Evolutionary conservation across 2,113 vertebrate species (phyloP).

Genomic region (Jaculus jaculus): DNA sequence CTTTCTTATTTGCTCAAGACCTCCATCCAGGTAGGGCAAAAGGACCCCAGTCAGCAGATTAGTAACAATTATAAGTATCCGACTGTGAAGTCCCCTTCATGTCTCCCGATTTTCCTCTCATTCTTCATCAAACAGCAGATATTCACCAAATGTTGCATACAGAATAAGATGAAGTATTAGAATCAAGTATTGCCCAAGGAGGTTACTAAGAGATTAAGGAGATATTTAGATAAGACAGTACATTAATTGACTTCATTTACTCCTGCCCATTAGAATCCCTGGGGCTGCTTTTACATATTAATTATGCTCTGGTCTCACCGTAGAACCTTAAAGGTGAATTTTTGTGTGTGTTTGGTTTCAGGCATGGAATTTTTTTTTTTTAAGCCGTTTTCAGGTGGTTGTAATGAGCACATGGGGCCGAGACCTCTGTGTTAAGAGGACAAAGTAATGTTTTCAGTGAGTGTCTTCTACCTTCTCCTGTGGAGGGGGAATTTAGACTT

Average conservation of each 20-base stretch:
- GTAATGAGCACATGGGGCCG: background rate
- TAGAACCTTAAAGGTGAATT: background rate
- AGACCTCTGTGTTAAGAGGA: background rate
- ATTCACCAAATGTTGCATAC: conserved; percentile 15
- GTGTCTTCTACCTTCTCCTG: conserved; percentile 26
- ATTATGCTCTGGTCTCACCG: background rate
- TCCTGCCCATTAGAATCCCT: background rate
- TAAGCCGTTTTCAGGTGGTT: background rate
- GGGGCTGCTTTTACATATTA: background rate
- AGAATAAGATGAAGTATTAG: conserved; percentile 29
- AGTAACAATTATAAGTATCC: background rate
- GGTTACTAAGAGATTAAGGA: background rate
- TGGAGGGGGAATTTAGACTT: background rate
- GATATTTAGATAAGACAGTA: background rate
- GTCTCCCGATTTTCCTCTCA: conserved; percentile 1
- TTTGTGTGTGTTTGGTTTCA: conserved; percentile 1
- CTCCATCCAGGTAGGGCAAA: background rate
- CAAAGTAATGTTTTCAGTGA: background rate
- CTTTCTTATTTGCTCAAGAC: background rate
- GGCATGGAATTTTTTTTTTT: background rate
- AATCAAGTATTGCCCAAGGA: background rate
- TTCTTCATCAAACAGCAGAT: background rate
- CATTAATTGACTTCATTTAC: background rate
- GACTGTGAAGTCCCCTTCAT: background rate
- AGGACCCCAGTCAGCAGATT: background rate